Evolutionary conservation across 2,888 invertebrate genomes (phyloP).

Genomic region (Erpobdella octoculata): DNA sequence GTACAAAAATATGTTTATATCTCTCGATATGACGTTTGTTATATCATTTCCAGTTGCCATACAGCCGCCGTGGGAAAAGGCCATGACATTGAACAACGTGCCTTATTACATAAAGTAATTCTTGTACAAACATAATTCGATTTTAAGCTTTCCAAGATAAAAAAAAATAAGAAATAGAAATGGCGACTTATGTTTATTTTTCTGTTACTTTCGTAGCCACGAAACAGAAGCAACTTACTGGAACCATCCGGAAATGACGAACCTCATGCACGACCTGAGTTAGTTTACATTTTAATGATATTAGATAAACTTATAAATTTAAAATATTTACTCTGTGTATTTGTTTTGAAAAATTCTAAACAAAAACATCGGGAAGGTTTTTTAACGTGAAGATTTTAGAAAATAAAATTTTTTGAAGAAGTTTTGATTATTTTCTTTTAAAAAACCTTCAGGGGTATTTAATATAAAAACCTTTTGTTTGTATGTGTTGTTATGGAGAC

Average conservation of each 20-base stretch:
- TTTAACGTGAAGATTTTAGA: too few species aligned
- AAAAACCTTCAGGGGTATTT: too few species aligned
- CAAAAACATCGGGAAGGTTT: neutral
- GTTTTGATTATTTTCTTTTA: too few species aligned
- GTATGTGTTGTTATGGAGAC: too few species aligned
- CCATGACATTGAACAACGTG: constrained; percentile 43
- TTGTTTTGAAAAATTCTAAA: neutral
- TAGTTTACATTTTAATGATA: constrained; percentile 34
- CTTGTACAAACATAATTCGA: too few species aligned
- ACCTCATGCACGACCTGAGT: constrained; percentile 60
- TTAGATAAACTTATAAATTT: neutral
- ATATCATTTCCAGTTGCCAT: constrained; percentile 19
- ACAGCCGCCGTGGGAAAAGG: constrained; percentile 45
- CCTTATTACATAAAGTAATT: constrained; percentile 48
- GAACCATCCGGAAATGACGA: constrained; percentile 99
- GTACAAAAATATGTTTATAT: neutral
- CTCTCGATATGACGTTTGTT: neutral
- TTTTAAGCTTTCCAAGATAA: too few species aligned
- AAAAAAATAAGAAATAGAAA: too few species aligned
- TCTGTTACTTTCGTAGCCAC: too few species aligned
- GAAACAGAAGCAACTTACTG: constrained; percentile 96
- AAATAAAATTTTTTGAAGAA: too few species aligned
- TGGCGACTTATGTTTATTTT: too few species aligned
- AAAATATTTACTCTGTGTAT: neutral
- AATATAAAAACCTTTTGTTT: too few species aligned